These are phyloP conservation scores for Oligia latruncula DNA, from an alignment of 2,888 invertebrate species.

Conservation along the genomic window DNA sequence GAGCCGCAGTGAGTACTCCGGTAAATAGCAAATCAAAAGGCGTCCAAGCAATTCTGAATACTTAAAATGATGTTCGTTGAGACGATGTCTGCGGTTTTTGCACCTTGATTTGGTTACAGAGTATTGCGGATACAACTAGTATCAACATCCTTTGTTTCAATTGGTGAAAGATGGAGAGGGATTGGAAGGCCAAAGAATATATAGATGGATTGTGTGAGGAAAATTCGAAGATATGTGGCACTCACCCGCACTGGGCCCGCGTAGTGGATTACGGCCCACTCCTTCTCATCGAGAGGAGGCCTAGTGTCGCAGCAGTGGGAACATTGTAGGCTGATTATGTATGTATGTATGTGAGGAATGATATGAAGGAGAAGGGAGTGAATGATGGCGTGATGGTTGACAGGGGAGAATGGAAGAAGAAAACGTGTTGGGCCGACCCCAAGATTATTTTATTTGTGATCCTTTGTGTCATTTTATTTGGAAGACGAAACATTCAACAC, in stretches of 20 bases:
- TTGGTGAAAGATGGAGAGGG: background rate
- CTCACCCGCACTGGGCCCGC: background rate
- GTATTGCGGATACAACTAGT: slow-evolving; percentile 6
- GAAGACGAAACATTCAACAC: too few species aligned
- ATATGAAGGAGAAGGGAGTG: background rate
- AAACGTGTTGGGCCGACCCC: background rate
- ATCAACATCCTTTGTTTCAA: background rate
- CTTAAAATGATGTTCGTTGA: slow-evolving; percentile 57
- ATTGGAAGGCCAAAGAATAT: background rate
- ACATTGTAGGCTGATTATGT: too few species aligned
- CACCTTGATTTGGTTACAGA: slow-evolving; percentile 38
- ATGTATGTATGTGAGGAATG: background rate
- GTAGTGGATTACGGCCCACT: background rate
- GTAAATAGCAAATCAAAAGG: slow-evolving; percentile 72
- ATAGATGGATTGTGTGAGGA: background rate
- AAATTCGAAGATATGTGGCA: too few species aligned
- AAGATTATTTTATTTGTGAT: background rate
- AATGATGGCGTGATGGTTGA: background rate
- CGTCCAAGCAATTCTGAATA: slow-evolving; percentile 72
- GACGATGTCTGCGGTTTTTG: slow-evolving; percentile 57
- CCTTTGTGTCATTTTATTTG: background rate
- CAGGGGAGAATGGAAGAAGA: background rate
- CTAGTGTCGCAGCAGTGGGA: background rate
- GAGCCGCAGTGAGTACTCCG: slow-evolving; percentile 78
- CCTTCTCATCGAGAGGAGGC: background rate